Evolutionary conservation across 2,797 vertebrate genomes (phyloP), one percentile per base, ranked within the genome.

Genomic region (Paramormyrops hopkinsi): DNA sequence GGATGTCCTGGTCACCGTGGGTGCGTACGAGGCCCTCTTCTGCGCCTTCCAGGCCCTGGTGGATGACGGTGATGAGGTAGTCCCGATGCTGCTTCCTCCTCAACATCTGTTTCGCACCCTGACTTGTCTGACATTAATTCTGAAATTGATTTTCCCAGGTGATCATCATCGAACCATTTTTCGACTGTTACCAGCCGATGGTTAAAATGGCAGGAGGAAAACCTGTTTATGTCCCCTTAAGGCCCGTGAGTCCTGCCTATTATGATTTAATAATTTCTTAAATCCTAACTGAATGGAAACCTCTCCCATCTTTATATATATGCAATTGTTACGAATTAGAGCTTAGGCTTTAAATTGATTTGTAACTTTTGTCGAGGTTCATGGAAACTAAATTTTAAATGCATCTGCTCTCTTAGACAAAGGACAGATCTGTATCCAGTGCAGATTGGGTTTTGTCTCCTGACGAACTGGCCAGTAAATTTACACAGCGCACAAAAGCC

Each of bases 111-210:
- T 51, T 29, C 4, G 3, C 82, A 51, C 19, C 41, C 7, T 41
- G 44, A 25, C 48, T 56, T 29, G 4, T 33, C n/a, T 73, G 84
- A 89, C 59, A 25, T 22, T 51, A 69, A 46, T 11, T 29, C 1
- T 8, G 33, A 86, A 56, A 86, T 22, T 73, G 8, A 79, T 3
- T 90, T 3, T 91, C 91, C 25, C 92, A 99, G 99, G 98, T 99
- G 83, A 97, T 99, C 92, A 96, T 99, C 89, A 94, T 99, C 0
- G 98, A 99, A 90, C 99, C 99, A 0, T 99, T 95, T 92, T 99
- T 99, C 0, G 98, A 99, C 93, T 99, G 98, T 95, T 99, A 99
- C 19, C 96, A 98, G 90, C 94, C 97, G 0, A 99, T 99, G 98
- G 97, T 97, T 11, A 94, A 93, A 92, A 99, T 99, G 97, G 96